Evolutionary conservation across 2,113 vertebrate species (phyloP), one percentile per base, ranked within the genome.

Genomic region (Tretioscincus oriximinensis): DNA sequence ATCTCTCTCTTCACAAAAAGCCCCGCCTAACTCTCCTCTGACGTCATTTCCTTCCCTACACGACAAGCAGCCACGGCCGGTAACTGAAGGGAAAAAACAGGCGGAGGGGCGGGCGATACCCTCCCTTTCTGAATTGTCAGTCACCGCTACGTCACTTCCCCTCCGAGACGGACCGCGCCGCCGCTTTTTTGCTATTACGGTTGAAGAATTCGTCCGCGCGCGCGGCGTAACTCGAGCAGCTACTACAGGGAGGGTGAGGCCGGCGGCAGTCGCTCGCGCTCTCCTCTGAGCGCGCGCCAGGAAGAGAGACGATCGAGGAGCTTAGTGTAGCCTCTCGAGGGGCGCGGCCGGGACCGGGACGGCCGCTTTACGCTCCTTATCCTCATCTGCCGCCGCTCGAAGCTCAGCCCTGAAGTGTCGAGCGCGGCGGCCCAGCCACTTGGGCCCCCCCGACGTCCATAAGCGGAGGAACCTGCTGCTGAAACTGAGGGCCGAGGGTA

Each of bases 381-480:
- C 76, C 21, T 77, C 78, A 45, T 85, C 80, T 67, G 83, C 21
- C 60, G 83, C 71, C 79, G 80, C 71, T n/a, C 80, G 73, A 67
- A 45, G 61, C 73, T 22, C 61, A 80, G 84, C 61, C 73, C 66
- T 69, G 60, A 45, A 29, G 29, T 76, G 76, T 29, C 74, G 79
- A 70, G 67, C 31, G 84, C 85, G 54, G 54, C 54, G 84, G 65
- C 64, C 72, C 31, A 28, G 31, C 84, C 81, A 49, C 70, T 49
- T 67, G 74, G 84, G 88, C 65, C 81, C 78, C 78, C 78, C 84
- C 82, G 81, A 82, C 77, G 88, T 88, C 86, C 90, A 88, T 88
- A 84, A 83, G 84, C 81, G 91, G 81, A 86, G 89, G 83, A 86
- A 90, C 86, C 90, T 89, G 91, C 91, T 73, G 88, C 78, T 60